Conservation (phyloP, 1,140 invertebrate genomes). For the Calycopis cecrops region DNA sequence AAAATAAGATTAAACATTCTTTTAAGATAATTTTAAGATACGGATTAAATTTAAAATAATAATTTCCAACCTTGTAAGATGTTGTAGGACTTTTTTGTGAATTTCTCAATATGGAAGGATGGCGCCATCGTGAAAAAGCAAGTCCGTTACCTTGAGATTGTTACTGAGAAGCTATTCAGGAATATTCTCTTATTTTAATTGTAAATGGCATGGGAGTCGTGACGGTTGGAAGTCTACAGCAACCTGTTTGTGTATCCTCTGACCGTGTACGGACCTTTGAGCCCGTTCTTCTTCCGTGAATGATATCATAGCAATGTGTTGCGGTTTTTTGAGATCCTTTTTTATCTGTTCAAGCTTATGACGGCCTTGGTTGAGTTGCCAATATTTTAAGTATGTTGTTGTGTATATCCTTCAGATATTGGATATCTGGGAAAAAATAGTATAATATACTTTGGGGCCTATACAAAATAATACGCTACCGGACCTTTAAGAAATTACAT, state of each 20-base stretch:
- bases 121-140: neutral
- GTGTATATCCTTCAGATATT: no score
- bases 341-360: no score
- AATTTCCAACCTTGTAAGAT: neutral
- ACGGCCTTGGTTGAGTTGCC: no score
- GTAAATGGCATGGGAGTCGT: neutral
- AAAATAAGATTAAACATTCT: no score
- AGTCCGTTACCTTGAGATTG: neutral
- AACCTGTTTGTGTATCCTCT: conserved; percentile 7
- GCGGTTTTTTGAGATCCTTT: no score
- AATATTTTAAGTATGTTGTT: no score
- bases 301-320: neutral
- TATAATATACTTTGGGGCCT: no score
- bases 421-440: no score
- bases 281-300: conserved; percentile 2
- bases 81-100: neutral
- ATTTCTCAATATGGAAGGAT: conserved; percentile 2
- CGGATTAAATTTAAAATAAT: no score
- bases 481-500: no score
- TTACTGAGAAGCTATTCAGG: neutral
- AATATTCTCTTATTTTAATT: neutral
- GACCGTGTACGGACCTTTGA: conserved; percentile 1
- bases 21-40: no score
- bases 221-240: conserved; percentile 1
- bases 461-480: no score